These are phyloP conservation scores for Otolemur garnettii DNA, from an alignment of 2,113 vertebrate species.

Conservation along the genomic window DNA sequence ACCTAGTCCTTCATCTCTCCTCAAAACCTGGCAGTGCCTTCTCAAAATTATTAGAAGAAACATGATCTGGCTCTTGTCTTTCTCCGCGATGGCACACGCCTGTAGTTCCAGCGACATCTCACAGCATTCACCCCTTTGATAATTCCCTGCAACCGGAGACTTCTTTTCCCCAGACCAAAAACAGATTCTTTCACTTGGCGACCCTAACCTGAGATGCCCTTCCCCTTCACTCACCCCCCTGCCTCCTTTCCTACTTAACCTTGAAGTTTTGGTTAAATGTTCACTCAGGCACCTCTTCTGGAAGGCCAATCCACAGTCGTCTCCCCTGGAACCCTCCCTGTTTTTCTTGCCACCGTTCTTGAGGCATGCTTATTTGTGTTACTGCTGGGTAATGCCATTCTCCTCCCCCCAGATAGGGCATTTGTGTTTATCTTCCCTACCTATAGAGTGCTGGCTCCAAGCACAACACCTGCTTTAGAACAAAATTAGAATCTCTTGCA, in stretches of 20 bases:
- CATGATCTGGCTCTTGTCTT: neutral
- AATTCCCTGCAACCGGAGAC: neutral
- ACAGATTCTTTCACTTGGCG: neutral
- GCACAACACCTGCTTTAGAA: neutral
- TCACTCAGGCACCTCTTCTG: neutral
- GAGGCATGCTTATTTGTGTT: neutral
- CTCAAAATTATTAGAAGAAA: neutral
- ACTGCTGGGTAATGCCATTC: neutral
- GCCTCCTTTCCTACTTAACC: neutral
- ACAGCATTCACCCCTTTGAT: neutral
- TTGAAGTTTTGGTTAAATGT: neutral
- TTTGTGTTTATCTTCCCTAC: neutral
- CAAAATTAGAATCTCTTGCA: neutral
- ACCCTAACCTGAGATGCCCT: too few relatives aligned
- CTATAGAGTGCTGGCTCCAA: neutral
- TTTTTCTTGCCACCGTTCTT: neutral
- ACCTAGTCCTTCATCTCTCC: neutral
- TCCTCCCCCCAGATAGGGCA: neutral
- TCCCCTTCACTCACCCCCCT: rapidly evolving
- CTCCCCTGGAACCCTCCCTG: neutral
- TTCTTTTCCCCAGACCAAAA: neutral
- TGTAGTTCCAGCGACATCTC: neutral
- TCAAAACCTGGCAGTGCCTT: neutral
- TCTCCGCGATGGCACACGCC: neutral
- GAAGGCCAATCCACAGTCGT: neutral